Conservation (phyloP, 2,113 vertebrate genomes). For the Anser cygnoides region DNA sequence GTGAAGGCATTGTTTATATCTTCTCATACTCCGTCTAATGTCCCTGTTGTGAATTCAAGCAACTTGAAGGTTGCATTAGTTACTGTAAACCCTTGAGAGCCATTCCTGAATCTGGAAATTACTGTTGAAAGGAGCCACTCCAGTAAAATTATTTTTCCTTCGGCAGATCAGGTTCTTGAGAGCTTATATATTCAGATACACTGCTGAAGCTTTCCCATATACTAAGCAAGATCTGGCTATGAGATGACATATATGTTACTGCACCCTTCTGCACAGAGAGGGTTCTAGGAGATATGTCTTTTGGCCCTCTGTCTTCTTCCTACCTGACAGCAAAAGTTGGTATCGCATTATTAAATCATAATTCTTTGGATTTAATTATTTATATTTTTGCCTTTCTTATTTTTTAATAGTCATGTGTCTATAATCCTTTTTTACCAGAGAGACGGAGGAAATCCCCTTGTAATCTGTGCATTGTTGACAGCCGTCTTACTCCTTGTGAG, state of each 20-base stretch:
- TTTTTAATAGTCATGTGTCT: neutral
- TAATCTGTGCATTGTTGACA: neutral
- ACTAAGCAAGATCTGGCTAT: neutral
- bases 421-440: neutral
- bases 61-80: neutral
- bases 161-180: neutral
- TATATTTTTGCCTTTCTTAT: neutral
- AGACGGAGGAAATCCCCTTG: neutral
- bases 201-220: neutral
- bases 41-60: neutral
- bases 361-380: neutral
- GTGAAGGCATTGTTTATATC: neutral
- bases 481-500: neutral
- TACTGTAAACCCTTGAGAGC: neutral
- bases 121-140: neutral
- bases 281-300: neutral
- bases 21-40: rapidly evolving
- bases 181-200: neutral
- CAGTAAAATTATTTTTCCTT: neutral
- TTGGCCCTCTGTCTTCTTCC: neutral
- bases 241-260: neutral
- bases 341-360: neutral
- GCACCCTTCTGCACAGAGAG: neutral
- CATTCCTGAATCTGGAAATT: neutral
- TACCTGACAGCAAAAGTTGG: neutral